phyloP scores from a whole-genome alignment of 2,797 vertebrate genomes.

The Rousettus madagascariensis region DNA sequence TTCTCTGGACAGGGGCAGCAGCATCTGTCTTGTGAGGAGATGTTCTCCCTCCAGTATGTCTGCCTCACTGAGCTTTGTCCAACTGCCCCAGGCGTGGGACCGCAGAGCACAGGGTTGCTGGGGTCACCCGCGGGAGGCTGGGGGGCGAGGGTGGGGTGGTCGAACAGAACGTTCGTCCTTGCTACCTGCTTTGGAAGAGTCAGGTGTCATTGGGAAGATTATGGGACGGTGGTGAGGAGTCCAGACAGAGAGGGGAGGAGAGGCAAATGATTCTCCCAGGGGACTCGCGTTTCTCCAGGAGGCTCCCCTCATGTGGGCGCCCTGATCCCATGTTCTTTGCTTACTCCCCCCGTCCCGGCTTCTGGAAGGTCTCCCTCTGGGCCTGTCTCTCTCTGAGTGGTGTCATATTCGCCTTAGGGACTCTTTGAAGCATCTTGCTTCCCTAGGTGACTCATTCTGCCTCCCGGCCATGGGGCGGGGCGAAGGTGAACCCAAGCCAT shows the following conservation, averaged over 20 bases:
- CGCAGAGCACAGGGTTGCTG: neutral
- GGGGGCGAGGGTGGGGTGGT: no score
- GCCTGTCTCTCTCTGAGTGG: neutral
- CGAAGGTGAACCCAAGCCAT: neutral
- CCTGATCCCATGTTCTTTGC: neutral
- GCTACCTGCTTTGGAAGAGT: neutral
- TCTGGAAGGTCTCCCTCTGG: neutral
- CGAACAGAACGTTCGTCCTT: neutral
- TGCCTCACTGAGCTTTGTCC: neutral
- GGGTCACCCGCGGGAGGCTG: neutral
- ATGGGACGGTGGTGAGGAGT: neutral
- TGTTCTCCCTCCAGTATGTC: neutral
- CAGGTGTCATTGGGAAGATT: neutral
- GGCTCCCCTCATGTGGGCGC: neutral
- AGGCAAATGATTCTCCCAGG: neutral
- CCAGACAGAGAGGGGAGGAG: neutral
- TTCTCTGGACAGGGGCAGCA: neutral
- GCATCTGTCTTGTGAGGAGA: neutral
- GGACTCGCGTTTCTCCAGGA: neutral
- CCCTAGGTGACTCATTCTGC: neutral
- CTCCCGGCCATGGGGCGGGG: fast-evolving
- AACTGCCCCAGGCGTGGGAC: neutral
- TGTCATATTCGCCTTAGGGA: neutral
- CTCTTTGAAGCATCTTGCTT: neutral
- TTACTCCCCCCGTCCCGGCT: neutral